Conservation (phyloP, 2,797 vertebrate species). For the Alauda arvensis region DNA sequence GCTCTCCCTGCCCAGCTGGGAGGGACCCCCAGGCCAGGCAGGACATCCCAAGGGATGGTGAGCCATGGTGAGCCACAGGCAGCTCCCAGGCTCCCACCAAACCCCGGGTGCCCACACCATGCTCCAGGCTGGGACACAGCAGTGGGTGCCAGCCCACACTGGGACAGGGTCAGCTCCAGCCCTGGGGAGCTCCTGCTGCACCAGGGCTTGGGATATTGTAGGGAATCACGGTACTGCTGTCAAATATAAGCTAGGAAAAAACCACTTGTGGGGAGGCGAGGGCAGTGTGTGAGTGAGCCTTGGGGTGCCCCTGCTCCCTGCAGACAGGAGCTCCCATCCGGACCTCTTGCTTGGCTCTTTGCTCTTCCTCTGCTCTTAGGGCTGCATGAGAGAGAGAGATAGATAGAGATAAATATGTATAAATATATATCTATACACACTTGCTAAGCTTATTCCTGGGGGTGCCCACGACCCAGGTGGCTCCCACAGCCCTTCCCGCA, state of each 20-base stretch:
- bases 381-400: constrained; percentile 45
- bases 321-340: neutral
- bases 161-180: fast-evolving
- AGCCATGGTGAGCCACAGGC: neutral
- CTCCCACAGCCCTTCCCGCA: neutral
- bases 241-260: neutral
- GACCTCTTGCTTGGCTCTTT: constrained; percentile 29
- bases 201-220: neutral
- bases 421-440: neutral
- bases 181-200: neutral
- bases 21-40: neutral
- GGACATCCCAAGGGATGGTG: neutral
- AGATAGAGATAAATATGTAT: neutral
- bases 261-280: neutral
- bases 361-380: constrained; percentile 26
- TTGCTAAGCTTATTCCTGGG: neutral
- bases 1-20: fast-evolving
- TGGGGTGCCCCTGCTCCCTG: neutral
- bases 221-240: constrained; percentile 40
- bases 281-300: neutral
- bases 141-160: fast-evolving
- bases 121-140: neutral
- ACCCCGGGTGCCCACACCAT: fast-evolving
- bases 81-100: neutral
- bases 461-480: fast-evolving